Percentiles rank a stretch among this genome's conserved stretches.
These are phyloP conservation scores for Epizoanthus ramosus DNA, from an alignment of 92 coral and sea anemone species.

Conservation along the genomic window DNA sequence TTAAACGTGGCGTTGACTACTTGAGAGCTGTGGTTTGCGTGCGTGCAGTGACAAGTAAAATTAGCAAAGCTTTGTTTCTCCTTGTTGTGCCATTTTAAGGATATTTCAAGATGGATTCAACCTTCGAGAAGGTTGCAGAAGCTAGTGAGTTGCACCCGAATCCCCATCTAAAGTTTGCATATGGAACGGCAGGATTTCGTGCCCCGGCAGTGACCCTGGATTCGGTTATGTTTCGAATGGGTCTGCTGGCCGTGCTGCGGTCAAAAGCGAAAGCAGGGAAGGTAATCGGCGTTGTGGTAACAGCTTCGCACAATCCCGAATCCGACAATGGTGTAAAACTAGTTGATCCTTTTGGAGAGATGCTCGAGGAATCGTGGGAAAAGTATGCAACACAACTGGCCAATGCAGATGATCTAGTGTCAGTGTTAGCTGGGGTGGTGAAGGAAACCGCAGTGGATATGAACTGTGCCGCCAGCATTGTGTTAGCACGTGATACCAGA, in stretches of 20 bases:
- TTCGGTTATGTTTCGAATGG: slow-evolving; percentile 98
- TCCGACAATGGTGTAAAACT: slow-evolving; percentile 97
- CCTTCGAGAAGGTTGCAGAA: slow-evolving; percentile 69
- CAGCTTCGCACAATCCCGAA: slow-evolving; percentile 98
- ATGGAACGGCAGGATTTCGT: slow-evolving; percentile 99
- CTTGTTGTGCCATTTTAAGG: neutral
- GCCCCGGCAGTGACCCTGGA: slow-evolving; percentile 70
- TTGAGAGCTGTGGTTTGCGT: too few relatives aligned
- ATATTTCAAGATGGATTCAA: slow-evolving; percentile 62
- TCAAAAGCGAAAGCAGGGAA: slow-evolving; percentile 84
- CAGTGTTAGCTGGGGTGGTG: slow-evolving; percentile 60
- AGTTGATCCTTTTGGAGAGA: slow-evolving; percentile 96
- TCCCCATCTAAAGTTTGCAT: slow-evolving; percentile 76
- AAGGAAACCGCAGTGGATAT: slow-evolving; percentile 52
- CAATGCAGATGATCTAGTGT: slow-evolving; percentile 77
- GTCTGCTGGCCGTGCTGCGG: slow-evolving; percentile 88
- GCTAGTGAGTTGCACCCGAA: slow-evolving; percentile 77
- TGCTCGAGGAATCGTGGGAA: slow-evolving; percentile 96
- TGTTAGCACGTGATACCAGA: slow-evolving; percentile 91
- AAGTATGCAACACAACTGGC: slow-evolving; percentile 84
- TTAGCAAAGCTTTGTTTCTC: neutral
- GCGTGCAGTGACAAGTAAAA: neutral
- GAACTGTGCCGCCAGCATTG: slow-evolving; percentile 71
- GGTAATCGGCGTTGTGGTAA: slow-evolving; percentile 88
- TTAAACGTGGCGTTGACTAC: neutral